Evolutionary conservation across 1,140 invertebrate species (phyloP).

Genomic region (Cotesia typhae): DNA sequence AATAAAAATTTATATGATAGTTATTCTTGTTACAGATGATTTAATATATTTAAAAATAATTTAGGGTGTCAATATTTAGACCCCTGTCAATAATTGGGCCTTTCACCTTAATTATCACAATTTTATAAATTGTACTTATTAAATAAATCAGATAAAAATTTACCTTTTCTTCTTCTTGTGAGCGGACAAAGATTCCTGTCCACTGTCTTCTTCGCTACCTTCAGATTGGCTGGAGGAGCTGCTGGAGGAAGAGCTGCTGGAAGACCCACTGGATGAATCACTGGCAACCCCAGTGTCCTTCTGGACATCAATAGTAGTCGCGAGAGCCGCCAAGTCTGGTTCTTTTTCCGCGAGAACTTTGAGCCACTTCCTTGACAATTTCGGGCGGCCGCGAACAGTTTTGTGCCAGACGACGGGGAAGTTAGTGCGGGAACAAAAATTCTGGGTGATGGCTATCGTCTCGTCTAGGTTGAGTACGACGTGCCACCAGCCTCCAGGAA

Average conservation of each 20-base stretch:
- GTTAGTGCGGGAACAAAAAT: constrained; percentile 95
- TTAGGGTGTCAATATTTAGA: no score
- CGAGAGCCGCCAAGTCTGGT: constrained; percentile 83
- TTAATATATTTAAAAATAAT: no score
- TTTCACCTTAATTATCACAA: no score
- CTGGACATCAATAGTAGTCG: constrained; percentile 86
- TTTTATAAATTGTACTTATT: no score
- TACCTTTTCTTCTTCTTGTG: constrained; percentile 84
- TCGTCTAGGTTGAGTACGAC: constrained; percentile 96
- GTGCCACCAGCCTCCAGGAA: constrained; percentile 98
- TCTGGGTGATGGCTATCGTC: constrained; percentile 97
- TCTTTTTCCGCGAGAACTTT: constrained; percentile 73
- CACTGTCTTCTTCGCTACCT: constrained; percentile 78
- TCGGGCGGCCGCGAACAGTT: constrained; percentile 93
- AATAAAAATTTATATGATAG: no score
- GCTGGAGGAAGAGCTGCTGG: constrained; percentile 62
- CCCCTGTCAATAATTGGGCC: no score
- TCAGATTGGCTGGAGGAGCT: constrained; percentile 71
- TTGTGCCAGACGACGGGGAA: constrained; percentile 99
- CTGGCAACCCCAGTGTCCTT: constrained; percentile 91
- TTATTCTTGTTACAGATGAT: no score
- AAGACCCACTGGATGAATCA: constrained; percentile 91
- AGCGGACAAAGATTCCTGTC: constrained; percentile 87
- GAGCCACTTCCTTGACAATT: constrained; percentile 80
- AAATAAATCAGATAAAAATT: no score